A percentile compares a stretch with the other conserved stretches of the same genome.
Evolutionary conservation across 2,113 vertebrate species (phyloP).

Genomic region (Microcebus lehilahytsara): DNA sequence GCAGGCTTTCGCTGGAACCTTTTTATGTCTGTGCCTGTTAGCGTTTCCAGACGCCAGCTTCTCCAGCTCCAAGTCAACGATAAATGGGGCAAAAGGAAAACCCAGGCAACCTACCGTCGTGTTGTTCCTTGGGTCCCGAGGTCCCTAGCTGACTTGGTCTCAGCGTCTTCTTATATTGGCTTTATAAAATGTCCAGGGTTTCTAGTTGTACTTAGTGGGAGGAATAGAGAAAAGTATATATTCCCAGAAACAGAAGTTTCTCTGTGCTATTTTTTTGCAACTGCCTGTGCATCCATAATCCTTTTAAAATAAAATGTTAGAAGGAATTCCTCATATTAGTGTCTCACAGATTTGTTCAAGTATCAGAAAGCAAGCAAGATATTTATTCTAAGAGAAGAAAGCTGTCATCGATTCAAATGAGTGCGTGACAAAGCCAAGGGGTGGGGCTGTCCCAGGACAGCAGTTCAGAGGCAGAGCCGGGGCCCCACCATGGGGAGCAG

Average conservation of each 20-base stretch:
- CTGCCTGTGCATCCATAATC: background rate
- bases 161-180: background rate
- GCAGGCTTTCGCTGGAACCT: background rate
- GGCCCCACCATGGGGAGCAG: rapidly evolving
- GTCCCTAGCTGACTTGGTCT: background rate
- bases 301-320: background rate
- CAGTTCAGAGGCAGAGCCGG: rapidly evolving
- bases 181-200: background rate
- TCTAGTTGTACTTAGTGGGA: background rate
- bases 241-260: background rate
- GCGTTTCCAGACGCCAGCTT: background rate
- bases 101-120: rapidly evolving
- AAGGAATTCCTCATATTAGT: background rate
- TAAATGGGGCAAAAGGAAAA: rapidly evolving
- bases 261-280: background rate
- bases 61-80: background rate
- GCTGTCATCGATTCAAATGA: rapidly evolving
- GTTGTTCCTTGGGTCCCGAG: background rate
- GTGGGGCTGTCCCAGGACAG: background rate
- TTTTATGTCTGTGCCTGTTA: background rate
- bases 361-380: background rate
- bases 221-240: background rate
- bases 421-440: no score
- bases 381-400: background rate
- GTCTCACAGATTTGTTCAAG: background rate